Conservation (phyloP, 1,140 invertebrate genomes). For the Heliconius hermathena region DNA sequence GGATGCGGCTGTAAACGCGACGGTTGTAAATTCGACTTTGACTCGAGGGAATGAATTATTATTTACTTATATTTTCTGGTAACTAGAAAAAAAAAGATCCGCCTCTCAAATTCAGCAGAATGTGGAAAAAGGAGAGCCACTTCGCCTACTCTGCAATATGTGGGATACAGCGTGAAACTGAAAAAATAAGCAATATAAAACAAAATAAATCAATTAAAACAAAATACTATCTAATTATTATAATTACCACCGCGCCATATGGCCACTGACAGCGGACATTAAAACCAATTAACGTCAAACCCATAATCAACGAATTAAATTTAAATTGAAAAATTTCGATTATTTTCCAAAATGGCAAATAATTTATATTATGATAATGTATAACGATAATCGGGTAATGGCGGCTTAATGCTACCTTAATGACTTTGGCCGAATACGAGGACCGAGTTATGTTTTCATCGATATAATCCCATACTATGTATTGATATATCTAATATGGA, state of each 20-base stretch:
- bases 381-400: conserved; percentile 34
- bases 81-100: too few species aligned
- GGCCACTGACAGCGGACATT: not conserved
- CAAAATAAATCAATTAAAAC: not conserved
- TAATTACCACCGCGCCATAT: not conserved
- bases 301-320: not conserved
- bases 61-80: too few species aligned
- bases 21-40: too few species aligned
- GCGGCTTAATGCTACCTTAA: conserved; percentile 37
- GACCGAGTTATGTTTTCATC: conserved; percentile 10
- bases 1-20: too few species aligned
- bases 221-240: not conserved
- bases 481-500: too few species aligned
- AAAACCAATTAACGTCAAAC: not conserved
- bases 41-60: too few species aligned
- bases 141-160: not conserved
- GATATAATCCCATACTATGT: not conserved
- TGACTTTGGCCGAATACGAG: conserved; percentile 20
- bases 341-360: conserved; percentile 8
- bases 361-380: conserved; percentile 34
- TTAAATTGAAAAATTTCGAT: conserved; percentile 25
- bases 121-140: too few species aligned
- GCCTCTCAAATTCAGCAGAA: too few species aligned
- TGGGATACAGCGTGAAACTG: not conserved
- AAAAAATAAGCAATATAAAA: not conserved